Base-by-base conservation (phyloP, 2,797 vertebrate genomes). In the Melanotaenia parkinsoni region DNA sequence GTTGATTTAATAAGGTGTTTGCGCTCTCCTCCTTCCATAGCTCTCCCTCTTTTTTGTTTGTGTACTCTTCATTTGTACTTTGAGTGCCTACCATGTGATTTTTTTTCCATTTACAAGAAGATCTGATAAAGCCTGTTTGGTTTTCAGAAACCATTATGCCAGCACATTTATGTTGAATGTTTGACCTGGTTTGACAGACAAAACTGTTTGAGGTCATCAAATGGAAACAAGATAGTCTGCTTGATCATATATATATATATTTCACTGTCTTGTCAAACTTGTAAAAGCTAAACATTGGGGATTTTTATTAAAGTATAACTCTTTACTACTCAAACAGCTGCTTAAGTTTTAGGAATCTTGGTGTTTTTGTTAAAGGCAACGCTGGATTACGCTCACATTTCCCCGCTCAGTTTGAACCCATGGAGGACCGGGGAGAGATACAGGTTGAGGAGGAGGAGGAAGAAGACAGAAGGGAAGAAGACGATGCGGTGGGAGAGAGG, bases 331-430 rank as follows among this genome's bases (percentile, higher is more conserved):
- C 12, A 35, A 62, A 77, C 37, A 64, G 4, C 40, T 58, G 71
- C 68, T 80, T 57, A 26, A 58, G 53, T 77, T 72, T 74, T 50
- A 74, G 81, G 54, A 73, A 58, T 61, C 73, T 72, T 71, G 63
- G 35, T 85, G 71, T 67, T 83, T 82, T 70, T 67, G 20, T 75
- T 82, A 57, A 77, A 94, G 93, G 92, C 66, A 93, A 93, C 60
- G 86, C 92, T 74, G 94, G 89, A 76, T 92, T 94, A 81, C 89
- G 82, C 30, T 79, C 84, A 32, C 94, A 91, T 82, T 91, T 94
- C 72, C 92, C 91, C 1, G 87, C 90, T 70, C 88, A 79, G 57
- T 92, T 94, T 66, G 94, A 93, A 83, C 88, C 85, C 33, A 90
- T 84, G 86, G 91, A 91, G 77, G 91, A 93, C 82, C 87, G 86